These are phyloP conservation scores for Schrankia costaestrigalis DNA, from an alignment of 2,888 invertebrate species.

Conservation along the genomic window DNA sequence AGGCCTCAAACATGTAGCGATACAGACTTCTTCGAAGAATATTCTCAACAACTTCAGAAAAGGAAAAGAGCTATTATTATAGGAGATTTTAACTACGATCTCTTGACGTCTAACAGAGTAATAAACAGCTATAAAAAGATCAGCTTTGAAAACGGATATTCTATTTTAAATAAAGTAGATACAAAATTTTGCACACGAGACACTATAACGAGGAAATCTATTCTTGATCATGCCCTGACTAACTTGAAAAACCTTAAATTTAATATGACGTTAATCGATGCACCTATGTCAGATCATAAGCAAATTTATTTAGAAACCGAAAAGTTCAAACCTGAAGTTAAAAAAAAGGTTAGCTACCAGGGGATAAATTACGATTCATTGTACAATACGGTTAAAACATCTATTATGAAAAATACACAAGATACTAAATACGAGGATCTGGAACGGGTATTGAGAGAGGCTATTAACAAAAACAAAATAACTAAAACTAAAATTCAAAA, in stretches of 20 bases:
- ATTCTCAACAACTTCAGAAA: not conserved
- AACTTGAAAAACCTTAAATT: not conserved
- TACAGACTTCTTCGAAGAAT: not conserved
- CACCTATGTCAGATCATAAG: not conserved
- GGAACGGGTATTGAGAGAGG: not conserved
- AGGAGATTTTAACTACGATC: not conserved
- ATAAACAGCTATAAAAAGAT: too few relatives aligned
- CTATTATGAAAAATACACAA: not conserved
- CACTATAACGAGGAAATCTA: not conserved
- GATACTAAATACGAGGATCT: too few relatives aligned
- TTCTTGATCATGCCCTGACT: not conserved
- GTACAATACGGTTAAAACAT: too few relatives aligned
- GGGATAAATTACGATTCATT: too few relatives aligned
- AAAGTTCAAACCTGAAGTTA: not conserved
- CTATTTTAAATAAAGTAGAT: too few relatives aligned
- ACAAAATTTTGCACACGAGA: not conserved
- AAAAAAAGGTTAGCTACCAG: too few relatives aligned
- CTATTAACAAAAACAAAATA: not conserved
- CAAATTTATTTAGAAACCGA: not conserved
- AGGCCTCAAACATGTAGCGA: not conserved
- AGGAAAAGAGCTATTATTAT: not conserved
- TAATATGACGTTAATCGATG: not conserved
- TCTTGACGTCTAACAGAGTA: too few relatives aligned
- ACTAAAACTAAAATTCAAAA: not conserved
- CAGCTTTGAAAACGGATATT: not conserved